phyloP scores from a whole-genome alignment of 2,113 vertebrate genomes.

The Poeciliopsis turrubarensis region DNA sequence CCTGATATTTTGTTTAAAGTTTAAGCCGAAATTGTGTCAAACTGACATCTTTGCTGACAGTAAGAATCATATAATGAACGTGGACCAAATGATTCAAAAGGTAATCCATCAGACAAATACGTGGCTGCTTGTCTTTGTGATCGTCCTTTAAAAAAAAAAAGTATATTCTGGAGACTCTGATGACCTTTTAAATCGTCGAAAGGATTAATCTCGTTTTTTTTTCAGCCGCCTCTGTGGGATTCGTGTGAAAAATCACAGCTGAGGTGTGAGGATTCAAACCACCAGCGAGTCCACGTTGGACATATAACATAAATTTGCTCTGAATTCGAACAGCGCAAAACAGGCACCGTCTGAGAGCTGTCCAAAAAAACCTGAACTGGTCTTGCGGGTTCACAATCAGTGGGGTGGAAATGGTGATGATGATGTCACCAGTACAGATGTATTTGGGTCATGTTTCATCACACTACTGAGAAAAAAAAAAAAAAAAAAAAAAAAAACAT shows the following conservation, averaged over 20 bases:
- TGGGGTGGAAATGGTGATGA: too few species aligned
- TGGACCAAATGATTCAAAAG: neutral
- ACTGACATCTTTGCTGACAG: too few species aligned
- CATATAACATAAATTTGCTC: neutral
- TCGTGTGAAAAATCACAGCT: slow-evolving; percentile 19
- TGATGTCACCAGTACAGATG: too few species aligned
- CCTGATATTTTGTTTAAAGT: neutral
- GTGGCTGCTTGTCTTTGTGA: too few species aligned
- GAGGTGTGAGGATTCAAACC: slow-evolving; percentile 16
- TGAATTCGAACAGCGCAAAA: neutral
- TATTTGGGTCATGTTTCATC: too few species aligned
- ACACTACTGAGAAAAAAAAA: too few species aligned
- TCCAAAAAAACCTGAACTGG: too few species aligned
- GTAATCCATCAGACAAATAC: neutral
- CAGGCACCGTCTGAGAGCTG: neutral
- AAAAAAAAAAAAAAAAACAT: too few species aligned
- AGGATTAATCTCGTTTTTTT: neutral
- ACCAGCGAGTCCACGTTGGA: neutral
- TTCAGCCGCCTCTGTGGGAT: slow-evolving; percentile 1
- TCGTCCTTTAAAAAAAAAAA: too few species aligned
- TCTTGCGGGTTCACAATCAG: too few species aligned
- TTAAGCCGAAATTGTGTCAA: neutral
- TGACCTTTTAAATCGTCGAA: too few species aligned
- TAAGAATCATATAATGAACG: neutral
- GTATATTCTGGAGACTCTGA: too few species aligned